phyloP scores from a whole-genome alignment of 1,140 invertebrate genomes.

The Caenorhabditis tropicalis region DNA sequence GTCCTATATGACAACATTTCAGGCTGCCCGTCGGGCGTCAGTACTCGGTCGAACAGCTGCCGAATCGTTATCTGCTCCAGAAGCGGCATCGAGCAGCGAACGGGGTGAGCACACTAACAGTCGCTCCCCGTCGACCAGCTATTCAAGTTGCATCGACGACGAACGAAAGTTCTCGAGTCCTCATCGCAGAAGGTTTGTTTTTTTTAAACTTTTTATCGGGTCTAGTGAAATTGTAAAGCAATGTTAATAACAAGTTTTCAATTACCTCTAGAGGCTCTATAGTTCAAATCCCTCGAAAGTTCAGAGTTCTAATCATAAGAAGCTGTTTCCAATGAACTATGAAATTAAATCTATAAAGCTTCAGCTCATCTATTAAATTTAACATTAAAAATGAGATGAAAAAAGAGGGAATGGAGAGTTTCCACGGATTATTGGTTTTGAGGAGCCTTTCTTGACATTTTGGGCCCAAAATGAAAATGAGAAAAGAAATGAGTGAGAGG shows the following conservation, averaged over 20 bases:
- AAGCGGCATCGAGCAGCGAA: conserved; percentile 30
- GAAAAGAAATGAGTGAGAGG: conserved; percentile 5
- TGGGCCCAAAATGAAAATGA: not conserved
- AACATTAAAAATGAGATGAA: not conserved
- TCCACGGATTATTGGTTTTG: conserved; percentile 33
- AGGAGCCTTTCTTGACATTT: conserved; percentile 39
- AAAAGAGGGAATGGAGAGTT: not conserved
- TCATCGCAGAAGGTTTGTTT: conserved; percentile 12
- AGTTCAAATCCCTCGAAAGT: not conserved
- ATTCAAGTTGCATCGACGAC: conserved; percentile 36
- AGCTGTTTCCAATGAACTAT: not conserved
- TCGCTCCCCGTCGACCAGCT: conserved; percentile 32
- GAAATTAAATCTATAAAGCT: not conserved
- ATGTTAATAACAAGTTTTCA: too few species aligned
- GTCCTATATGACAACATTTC: not conserved
- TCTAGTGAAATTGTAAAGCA: not conserved
- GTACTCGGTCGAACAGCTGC: conserved; percentile 26
- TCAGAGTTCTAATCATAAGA: not conserved
- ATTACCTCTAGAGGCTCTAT: not conserved
- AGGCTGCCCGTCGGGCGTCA: conserved; percentile 39
- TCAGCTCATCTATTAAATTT: not conserved
- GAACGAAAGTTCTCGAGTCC: conserved; percentile 37
- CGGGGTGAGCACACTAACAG: conserved; percentile 38
- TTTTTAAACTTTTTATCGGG: not conserved
- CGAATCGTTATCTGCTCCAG: conserved; percentile 20